A percentile compares a stretch with the other conserved stretches of the same genome.
These are phyloP conservation scores for Formicarius rufipectus DNA, from an alignment of 2,113 vertebrate genomes.

Conservation along the genomic window DNA sequence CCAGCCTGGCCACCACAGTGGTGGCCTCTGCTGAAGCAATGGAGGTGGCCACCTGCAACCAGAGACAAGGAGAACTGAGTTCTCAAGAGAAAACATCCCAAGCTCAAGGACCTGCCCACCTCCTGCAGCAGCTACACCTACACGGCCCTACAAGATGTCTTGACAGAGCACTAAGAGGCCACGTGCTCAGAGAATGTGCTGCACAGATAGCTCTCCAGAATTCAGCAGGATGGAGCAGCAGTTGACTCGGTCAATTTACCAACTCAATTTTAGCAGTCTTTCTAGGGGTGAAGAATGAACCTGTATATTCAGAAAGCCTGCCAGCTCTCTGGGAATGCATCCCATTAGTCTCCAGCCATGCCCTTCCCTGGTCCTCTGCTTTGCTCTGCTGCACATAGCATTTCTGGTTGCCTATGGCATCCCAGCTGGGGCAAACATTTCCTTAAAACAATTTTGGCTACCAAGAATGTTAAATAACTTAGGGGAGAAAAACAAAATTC, in stretches of 20 bases:
- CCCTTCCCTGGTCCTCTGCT: background rate
- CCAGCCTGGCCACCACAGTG: background rate
- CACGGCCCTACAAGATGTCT: background rate
- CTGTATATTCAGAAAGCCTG: background rate
- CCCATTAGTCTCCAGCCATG: background rate
- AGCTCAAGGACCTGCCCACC: background rate
- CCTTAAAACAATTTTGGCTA: background rate
- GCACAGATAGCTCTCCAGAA: background rate
- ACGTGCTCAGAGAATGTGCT: fast-evolving
- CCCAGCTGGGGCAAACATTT: background rate
- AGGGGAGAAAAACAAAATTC: background rate
- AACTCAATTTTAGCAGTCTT: fast-evolving
- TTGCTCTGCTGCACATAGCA: fast-evolving
- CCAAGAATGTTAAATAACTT: background rate
- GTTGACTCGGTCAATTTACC: too few relatives aligned
- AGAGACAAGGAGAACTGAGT: background rate
- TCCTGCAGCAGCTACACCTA: background rate
- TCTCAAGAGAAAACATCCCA: background rate
- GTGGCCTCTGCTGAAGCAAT: background rate
- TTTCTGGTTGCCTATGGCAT: background rate
- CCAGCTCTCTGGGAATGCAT: background rate
- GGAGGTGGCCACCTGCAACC: background rate
- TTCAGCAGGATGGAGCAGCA: fast-evolving
- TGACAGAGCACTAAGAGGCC: fast-evolving
- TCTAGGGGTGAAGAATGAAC: background rate